Conservation (phyloP, 1,140 invertebrate genomes). For the Oryzaephilus surinamensis region DNA sequence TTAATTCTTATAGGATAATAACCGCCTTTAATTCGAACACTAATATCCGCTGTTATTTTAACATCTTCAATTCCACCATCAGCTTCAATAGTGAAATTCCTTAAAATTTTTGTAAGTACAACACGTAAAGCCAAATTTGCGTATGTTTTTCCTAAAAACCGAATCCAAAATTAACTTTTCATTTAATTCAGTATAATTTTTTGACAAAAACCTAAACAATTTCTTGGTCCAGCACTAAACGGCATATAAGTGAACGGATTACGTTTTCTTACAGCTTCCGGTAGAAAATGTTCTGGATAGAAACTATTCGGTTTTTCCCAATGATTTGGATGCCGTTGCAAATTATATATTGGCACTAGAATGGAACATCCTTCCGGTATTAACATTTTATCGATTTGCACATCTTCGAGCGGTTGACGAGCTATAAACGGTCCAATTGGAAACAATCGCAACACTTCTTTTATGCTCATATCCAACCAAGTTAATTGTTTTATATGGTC, state of each 20-base stretch:
- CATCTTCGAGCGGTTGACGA: conserved; percentile 9
- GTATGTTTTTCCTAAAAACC: too few species aligned
- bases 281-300: conserved; percentile 58
- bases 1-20: too few species aligned
- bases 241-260: too few species aligned
- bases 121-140: too few species aligned
- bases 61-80: conserved; percentile 16
- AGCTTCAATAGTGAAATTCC: conserved; percentile 14
- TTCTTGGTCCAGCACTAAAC: too few species aligned
- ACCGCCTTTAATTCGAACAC: conserved; percentile 13
- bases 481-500: conserved; percentile 10
- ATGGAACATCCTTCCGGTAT: conserved; percentile 14
- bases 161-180: too few species aligned
- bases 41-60: conserved; percentile 20
- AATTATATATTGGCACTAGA: conserved; percentile 5
- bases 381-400: conserved; percentile 11
- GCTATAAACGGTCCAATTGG: conserved; percentile 19
- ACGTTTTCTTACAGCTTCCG: conserved; percentile 39
- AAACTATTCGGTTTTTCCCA: conserved; percentile 36
- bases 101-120: too few species aligned
- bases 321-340: conserved; percentile 12
- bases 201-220: too few species aligned
- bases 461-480: conserved; percentile 23
- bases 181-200: too few species aligned
- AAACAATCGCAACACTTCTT: conserved; percentile 20